A percentile compares a stretch with the other conserved stretches of the same genome.
Evolutionary conservation across 2,113 vertebrate species (phyloP).

Genomic region (Platycercus adscitus): DNA sequence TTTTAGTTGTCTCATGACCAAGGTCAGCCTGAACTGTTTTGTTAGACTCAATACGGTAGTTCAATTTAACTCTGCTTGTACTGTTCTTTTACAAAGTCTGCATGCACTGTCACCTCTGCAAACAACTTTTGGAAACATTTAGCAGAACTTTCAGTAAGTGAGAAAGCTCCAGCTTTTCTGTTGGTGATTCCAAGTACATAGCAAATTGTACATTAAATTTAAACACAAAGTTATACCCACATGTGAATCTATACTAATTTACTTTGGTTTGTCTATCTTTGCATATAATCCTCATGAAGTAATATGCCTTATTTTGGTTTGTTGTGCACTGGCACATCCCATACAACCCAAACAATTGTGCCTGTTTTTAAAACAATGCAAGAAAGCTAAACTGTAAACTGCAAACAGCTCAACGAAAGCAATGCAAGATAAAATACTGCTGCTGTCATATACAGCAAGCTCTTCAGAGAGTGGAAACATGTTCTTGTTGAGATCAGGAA

Average conservation of each 20-base stretch:
- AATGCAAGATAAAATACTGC: neutral
- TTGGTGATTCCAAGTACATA: neutral
- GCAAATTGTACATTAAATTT: neutral
- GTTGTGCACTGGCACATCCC: neutral
- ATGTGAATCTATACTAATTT: neutral
- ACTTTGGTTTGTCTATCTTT: neutral
- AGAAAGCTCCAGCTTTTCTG: neutral
- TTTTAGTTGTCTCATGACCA: constrained; percentile 60
- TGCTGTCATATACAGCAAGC: neutral
- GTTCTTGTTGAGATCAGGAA: neutral
- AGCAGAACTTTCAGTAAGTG: neutral
- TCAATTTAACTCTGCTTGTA: neutral
- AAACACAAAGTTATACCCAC: neutral
- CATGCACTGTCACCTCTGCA: neutral
- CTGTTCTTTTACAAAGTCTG: neutral
- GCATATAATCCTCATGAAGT: neutral
- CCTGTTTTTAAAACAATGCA: neutral
- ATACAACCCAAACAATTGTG: neutral
- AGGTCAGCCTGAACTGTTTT: constrained; percentile 67
- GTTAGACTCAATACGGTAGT: neutral
- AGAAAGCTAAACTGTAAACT: neutral
- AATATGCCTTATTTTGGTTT: neutral
- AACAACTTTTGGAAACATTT: neutral
- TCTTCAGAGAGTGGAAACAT: neutral
- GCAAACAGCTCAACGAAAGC: neutral